Evolutionary conservation across 2,797 vertebrate genomes (phyloP).

Genomic region (Karalla daura): DNA sequence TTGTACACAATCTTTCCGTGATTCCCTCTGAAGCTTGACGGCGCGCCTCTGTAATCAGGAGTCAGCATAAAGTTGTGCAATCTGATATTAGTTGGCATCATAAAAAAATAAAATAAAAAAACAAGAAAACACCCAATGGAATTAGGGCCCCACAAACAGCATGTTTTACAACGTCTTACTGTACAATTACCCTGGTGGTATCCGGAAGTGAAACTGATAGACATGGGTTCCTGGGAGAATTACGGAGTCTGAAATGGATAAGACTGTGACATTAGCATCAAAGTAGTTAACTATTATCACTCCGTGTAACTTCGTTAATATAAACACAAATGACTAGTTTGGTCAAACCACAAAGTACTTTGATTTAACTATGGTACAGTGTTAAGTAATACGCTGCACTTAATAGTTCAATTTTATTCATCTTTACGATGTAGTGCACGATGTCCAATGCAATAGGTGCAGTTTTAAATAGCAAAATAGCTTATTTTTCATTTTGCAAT

Average conservation of each 20-base stretch:
- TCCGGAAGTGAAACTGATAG: slow-evolving; percentile 90
- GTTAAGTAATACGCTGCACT: too few relatives aligned
- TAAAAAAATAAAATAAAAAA: too few relatives aligned
- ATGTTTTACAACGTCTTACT: not conserved
- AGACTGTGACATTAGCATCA: not conserved
- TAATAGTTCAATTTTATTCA: too few relatives aligned
- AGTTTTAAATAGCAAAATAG: too few relatives aligned
- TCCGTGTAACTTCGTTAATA: not conserved
- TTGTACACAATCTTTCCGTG: slow-evolving; percentile 93
- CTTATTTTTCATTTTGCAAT: too few relatives aligned
- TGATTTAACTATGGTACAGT: not conserved
- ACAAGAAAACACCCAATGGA: too few relatives aligned
- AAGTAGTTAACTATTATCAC: not conserved
- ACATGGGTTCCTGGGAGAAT: slow-evolving; percentile 88
- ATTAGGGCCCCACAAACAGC: too few relatives aligned
- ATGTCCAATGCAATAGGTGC: too few relatives aligned
- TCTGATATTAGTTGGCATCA: too few relatives aligned
- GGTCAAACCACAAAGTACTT: not conserved
- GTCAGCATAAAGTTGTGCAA: not conserved
- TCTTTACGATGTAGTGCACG: too few relatives aligned
- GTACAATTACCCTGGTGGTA: slow-evolving; percentile 91
- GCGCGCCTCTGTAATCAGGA: slow-evolving; percentile 86
- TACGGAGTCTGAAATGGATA: slow-evolving; percentile 67
- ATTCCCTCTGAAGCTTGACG: slow-evolving; percentile 90
- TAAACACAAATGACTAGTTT: not conserved